These are phyloP conservation scores for Cheiracanthium punctorium DNA, from an alignment of 2,888 invertebrate species.

Conservation along the genomic window DNA sequence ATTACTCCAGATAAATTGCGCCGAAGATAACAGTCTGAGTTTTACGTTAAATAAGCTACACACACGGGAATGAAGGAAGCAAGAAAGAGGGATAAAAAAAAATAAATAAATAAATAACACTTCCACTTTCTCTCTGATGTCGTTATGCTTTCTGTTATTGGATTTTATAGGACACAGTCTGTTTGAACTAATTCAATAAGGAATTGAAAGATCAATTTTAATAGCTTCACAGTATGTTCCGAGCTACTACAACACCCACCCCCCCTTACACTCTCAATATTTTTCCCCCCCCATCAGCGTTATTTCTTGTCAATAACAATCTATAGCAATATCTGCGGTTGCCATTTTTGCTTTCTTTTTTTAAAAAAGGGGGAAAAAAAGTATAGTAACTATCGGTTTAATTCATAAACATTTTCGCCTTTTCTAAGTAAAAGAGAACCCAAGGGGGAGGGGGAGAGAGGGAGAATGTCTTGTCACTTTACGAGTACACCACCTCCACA, in stretches of 20 bases:
- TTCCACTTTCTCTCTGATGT: slow-evolving; percentile 32
- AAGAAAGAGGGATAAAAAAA: background rate
- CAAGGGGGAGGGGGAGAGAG: background rate
- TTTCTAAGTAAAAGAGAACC: background rate
- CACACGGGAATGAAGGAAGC: no score
- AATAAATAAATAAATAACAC: slow-evolving; percentile 1
- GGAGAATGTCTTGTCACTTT: background rate
- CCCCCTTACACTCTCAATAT: background rate
- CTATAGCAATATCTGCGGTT: slow-evolving; percentile 37
- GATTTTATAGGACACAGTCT: slow-evolving; percentile 45
- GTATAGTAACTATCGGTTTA: slow-evolving; percentile 23
- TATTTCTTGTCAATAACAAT: slow-evolving; percentile 56
- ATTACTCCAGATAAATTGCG: slow-evolving; percentile 62
- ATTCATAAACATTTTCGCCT: slow-evolving; percentile 18
- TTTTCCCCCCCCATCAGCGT: background rate
- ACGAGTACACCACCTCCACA: background rate
- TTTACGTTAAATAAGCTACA: slow-evolving; percentile 29
- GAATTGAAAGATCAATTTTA: slow-evolving; percentile 62
- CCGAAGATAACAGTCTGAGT: slow-evolving; percentile 40
- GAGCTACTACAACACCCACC: no score
- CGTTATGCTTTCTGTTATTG: slow-evolving; percentile 50
- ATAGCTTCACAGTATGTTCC: slow-evolving; percentile 20
- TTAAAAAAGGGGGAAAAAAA: background rate
- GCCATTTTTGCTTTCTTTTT: slow-evolving; percentile 16
- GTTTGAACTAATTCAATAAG: slow-evolving; percentile 50